phyloP scores from a whole-genome alignment of 2,888 invertebrate genomes.

The Linnaemya tessellans region DNA sequence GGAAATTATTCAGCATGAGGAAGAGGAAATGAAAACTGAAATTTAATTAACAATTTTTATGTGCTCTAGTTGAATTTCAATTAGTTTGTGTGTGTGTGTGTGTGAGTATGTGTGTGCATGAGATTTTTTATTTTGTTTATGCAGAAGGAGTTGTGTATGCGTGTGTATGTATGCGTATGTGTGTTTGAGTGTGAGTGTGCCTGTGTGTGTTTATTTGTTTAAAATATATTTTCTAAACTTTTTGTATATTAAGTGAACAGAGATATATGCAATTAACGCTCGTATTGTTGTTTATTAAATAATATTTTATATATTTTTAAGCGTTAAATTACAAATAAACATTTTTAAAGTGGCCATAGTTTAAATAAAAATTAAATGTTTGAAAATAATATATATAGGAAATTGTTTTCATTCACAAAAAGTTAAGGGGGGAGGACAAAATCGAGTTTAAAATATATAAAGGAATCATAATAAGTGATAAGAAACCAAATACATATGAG shows the following conservation, averaged over 20 bases:
- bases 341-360: slow-evolving; percentile 53
- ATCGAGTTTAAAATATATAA: too few relatives aligned
- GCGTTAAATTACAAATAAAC: slow-evolving; percentile 38
- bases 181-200: slow-evolving; percentile 2
- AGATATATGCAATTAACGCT: slow-evolving; percentile 20
- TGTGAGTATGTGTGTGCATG: background rate
- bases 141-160: background rate
- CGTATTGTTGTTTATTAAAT: slow-evolving; percentile 51
- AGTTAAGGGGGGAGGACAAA: too few relatives aligned
- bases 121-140: background rate
- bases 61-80: slow-evolving; percentile 18
- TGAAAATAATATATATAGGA: background rate
- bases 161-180: slow-evolving; percentile 1
- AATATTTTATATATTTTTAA: slow-evolving; percentile 56
- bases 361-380: slow-evolving; percentile 15
- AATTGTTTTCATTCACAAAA: background rate
- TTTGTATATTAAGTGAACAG: slow-evolving; percentile 4
- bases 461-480: too few relatives aligned
- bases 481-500: too few relatives aligned
- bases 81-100: slow-evolving; percentile 18
- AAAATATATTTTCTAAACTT: slow-evolving; percentile 10
- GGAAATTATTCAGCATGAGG: slow-evolving; percentile 81
- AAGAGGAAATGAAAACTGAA: slow-evolving; percentile 82
- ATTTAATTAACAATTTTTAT: slow-evolving; percentile 69
- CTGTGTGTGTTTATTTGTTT: slow-evolving; percentile 12